Percentiles rank a stretch among this genome's conserved stretches.
phyloP scores from a whole-genome alignment of 2,113 vertebrate species.

The Salvelinus fontinalis region DNA sequence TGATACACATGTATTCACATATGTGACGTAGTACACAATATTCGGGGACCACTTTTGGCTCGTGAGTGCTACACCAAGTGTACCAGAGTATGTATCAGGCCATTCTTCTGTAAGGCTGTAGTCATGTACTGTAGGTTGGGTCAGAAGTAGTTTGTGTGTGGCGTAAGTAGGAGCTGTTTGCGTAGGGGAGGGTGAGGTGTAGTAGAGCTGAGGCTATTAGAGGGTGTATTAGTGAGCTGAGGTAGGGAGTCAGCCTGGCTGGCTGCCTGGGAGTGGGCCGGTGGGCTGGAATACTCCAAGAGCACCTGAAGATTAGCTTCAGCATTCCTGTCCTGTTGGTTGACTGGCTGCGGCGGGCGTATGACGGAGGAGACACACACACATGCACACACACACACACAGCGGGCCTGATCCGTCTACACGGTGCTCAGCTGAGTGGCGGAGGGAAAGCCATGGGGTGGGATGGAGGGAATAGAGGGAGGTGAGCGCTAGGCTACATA shows the following conservation, averaged over 20 bases:
- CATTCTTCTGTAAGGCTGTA: too few relatives aligned
- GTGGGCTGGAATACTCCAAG: constrained; percentile 42
- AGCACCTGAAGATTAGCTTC: constrained; percentile 65
- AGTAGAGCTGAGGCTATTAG: constrained; percentile 21
- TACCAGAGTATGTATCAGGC: constrained; percentile 19
- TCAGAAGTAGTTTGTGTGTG: constrained; percentile 24
- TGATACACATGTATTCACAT: too few relatives aligned
- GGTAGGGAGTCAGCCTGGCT: constrained; percentile 36
- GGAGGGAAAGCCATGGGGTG: not conserved
- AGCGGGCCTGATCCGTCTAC: not conserved
- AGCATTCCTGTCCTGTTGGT: constrained; percentile 50
- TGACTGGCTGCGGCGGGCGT: constrained; percentile 3
- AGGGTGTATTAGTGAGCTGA: constrained; percentile 28
- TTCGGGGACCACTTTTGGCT: too few relatives aligned
- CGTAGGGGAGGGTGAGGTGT: not conserved
- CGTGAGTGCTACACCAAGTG: not conserved
- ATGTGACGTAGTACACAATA: too few relatives aligned
- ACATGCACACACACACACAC: not conserved
- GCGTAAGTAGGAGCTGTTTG: constrained; percentile 41
- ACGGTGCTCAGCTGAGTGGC: not conserved
- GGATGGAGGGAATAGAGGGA: not conserved
- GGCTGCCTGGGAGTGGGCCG: constrained; percentile 5
- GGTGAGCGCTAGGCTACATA: constrained; percentile 25
- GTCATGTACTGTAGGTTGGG: too few relatives aligned
- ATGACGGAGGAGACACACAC: not conserved